These are phyloP conservation scores for Holacanthus passer DNA, from an alignment of 2,113 vertebrate species.

Conservation along the genomic window DNA sequence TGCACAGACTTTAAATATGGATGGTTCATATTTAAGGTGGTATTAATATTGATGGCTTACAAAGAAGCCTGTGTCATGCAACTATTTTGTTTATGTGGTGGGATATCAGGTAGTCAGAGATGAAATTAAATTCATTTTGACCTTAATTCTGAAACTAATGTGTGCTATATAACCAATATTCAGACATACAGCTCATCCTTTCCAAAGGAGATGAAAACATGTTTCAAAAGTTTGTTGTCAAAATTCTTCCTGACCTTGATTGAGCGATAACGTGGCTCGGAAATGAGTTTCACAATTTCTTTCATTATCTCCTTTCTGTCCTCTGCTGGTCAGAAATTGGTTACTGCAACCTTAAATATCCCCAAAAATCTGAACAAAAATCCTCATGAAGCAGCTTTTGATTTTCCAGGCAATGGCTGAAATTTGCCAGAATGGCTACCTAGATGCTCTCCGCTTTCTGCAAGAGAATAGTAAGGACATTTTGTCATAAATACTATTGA, in stretches of 20 bases:
- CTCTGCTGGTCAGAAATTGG: neutral
- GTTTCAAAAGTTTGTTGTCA: neutral
- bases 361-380: no score
- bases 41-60: neutral
- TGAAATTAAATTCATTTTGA: neutral
- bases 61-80: neutral
- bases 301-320: neutral
- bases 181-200: neutral
- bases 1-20: neutral
- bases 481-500: no score
- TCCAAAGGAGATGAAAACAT: neutral
- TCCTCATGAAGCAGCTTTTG: neutral
- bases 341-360: neutral
- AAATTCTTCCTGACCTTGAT: no score
- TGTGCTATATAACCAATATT: neutral
- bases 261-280: neutral
- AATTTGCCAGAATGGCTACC: conserved; percentile 89
- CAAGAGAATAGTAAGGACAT: conserved; percentile 85
- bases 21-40: neutral
- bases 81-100: neutral
- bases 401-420: conserved; percentile 85
- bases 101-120: neutral
- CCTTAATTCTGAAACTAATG: neutral
- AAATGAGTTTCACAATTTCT: neutral
- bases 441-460: conserved; percentile 87